A percentile compares a stretch with the other conserved stretches of the same genome.
phyloP scores from a whole-genome alignment of 92 coral and sea anemone genomes.

The Paramuricea clavata region DNA sequence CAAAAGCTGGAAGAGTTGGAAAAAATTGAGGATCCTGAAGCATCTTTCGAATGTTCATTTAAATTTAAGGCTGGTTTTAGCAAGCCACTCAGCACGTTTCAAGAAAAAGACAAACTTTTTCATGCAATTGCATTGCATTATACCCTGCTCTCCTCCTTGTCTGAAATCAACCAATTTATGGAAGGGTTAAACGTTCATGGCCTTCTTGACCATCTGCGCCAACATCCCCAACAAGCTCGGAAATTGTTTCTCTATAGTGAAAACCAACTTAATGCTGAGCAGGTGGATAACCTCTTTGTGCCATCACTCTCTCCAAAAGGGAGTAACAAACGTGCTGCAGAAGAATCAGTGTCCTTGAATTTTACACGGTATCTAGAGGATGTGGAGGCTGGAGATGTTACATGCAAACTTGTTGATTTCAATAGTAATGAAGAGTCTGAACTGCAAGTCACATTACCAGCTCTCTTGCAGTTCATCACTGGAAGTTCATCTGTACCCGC shows the following conservation, averaged over 20 bases:
- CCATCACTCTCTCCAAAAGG: slow-evolving; percentile 41
- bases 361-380: slow-evolving; percentile 57
- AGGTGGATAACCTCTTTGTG: slow-evolving; percentile 33
- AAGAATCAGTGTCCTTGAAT: slow-evolving; percentile 44
- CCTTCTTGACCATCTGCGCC: slow-evolving; percentile 28
- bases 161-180: slow-evolving; percentile 10
- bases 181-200: slow-evolving; percentile 29
- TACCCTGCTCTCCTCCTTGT: slow-evolving; percentile 4
- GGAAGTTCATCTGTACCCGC: slow-evolving; percentile 51
- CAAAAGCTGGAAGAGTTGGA: slow-evolving; percentile 33
- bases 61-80: slow-evolving; percentile 56
- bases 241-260: slow-evolving; percentile 36
- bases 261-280: slow-evolving; percentile 59
- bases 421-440: slow-evolving; percentile 33
- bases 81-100: slow-evolving; percentile 37
- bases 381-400: slow-evolving; percentile 43
- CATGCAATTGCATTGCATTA: slow-evolving; percentile 55
- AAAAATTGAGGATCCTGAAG: slow-evolving; percentile 33
- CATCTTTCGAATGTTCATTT: slow-evolving; percentile 52
- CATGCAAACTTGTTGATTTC: slow-evolving; percentile 32
- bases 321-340: slow-evolving; percentile 47
- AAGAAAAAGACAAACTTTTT: slow-evolving; percentile 48
- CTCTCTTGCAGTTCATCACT: slow-evolving; percentile 51
- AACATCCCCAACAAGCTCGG: slow-evolving; percentile 14
- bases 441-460: slow-evolving; percentile 49